Percentiles rank a stretch among this genome's conserved stretches.
phyloP scores from a whole-genome alignment of 2,888 invertebrate species.

The Aphodius sticticus region DNA sequence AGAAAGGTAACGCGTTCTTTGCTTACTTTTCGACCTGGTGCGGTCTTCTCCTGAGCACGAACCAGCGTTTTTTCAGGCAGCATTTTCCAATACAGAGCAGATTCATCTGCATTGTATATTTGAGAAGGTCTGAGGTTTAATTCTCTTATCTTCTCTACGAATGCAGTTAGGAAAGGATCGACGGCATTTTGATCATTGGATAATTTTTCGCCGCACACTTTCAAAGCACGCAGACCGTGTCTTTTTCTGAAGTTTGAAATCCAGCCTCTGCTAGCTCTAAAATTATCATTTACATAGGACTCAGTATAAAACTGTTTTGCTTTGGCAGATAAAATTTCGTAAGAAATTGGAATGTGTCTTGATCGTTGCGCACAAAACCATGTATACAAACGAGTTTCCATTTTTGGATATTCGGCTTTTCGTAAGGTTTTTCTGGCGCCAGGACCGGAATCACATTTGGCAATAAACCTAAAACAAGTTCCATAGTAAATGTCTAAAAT shows the following conservation, averaged over 20 bases:
- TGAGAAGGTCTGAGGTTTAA: neutral
- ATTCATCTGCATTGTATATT: too few relatives aligned
- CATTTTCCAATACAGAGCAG: too few relatives aligned
- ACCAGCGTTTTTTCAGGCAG: too few relatives aligned
- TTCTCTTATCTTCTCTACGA: slow-evolving; percentile 7
- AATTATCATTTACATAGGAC: slow-evolving; percentile 30
- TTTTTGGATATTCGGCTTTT: slow-evolving; percentile 35
- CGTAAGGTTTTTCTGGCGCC: slow-evolving; percentile 28
- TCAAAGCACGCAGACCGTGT: slow-evolving; percentile 30
- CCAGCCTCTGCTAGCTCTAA: slow-evolving; percentile 34
- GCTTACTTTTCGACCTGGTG: slow-evolving; percentile 29
- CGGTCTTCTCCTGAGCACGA: slow-evolving; percentile 30
- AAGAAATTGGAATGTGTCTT: slow-evolving; percentile 27
- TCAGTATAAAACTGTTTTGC: slow-evolving; percentile 29
- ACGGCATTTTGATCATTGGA: slow-evolving; percentile 23
- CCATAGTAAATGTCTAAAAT: slow-evolving; percentile 10
- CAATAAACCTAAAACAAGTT: slow-evolving; percentile 21
- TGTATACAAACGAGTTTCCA: slow-evolving; percentile 29
- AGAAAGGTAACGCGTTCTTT: slow-evolving; percentile 34
- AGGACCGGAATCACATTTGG: slow-evolving; percentile 16
- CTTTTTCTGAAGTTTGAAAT: slow-evolving; percentile 35
- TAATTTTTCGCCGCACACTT: slow-evolving; percentile 30
- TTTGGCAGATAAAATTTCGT: slow-evolving; percentile 27
- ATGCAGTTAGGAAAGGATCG: slow-evolving; percentile 24
- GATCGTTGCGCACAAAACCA: slow-evolving; percentile 32